Percentiles rank a stretch among this genome's conserved stretches.
Conservation (phyloP, 53 echinoderm and acorn worm genomes). For the Apostichopus leukothele region DNA sequence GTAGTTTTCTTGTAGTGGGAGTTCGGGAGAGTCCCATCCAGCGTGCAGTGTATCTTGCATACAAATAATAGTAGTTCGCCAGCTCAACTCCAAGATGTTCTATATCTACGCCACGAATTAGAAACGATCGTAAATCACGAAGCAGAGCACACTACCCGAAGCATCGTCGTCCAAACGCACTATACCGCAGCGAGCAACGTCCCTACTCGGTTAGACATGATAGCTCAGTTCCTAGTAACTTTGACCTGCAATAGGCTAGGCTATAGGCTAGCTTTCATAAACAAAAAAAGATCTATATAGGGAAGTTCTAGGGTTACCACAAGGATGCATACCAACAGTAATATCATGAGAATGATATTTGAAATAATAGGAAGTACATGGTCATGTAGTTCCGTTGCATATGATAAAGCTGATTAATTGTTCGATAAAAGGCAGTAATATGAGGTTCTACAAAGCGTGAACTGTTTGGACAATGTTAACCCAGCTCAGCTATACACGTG, state of each 20-base stretch:
- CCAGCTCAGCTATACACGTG: too few species aligned
- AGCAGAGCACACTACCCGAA: neutral
- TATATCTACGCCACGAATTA: neutral
- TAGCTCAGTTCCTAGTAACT: neutral
- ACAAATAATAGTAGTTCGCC: too few species aligned
- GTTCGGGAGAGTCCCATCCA: neutral
- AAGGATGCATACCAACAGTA: neutral
- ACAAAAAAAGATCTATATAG: too few species aligned
- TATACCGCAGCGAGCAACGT: too few species aligned
- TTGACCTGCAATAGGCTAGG: neutral
- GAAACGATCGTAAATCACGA: neutral
- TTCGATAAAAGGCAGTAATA: neutral
- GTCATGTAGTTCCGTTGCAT: conserved; percentile 28
- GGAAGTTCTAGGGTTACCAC: neutral
- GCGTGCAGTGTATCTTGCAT: too few species aligned
- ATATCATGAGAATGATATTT: neutral
- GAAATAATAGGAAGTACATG: conserved; percentile 42
- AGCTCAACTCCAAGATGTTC: neutral
- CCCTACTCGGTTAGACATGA: neutral
- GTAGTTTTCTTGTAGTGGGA: neutral
- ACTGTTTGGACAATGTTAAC: too few species aligned
- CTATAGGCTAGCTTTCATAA: neutral
- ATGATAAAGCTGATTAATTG: neutral
- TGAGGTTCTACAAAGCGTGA: too few species aligned
- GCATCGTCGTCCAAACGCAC: neutral